Percentiles rank a stretch among this genome's conserved stretches.
Conservation (phyloP, 1,140 invertebrate genomes). For the Drosophila miranda region DNA sequence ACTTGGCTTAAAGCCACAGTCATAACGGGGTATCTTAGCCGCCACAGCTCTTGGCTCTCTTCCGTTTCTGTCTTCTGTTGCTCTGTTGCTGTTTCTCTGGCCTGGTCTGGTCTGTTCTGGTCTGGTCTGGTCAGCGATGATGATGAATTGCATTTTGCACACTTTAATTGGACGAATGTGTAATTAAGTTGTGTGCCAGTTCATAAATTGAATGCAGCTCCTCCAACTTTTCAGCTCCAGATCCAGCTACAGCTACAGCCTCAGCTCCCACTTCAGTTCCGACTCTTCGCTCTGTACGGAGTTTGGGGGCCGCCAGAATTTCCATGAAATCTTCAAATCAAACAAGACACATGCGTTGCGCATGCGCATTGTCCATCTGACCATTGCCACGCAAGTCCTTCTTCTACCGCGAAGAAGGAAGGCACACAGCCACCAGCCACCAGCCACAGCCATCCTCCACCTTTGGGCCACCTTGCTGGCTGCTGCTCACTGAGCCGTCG, state of each 20-base stretch:
- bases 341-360: slow-evolving; percentile 78
- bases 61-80: background rate
- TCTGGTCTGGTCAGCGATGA: slow-evolving; percentile 32
- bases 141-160: slow-evolving; percentile 80
- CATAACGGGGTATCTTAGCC: slow-evolving; percentile 56
- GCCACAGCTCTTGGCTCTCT: background rate
- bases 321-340: slow-evolving; percentile 75
- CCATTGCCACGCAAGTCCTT: slow-evolving; percentile 46
- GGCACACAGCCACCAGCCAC: too few species aligned
- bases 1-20: slow-evolving; percentile 48
- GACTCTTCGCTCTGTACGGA: slow-evolving; percentile 3
- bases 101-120: background rate
- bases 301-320: slow-evolving; percentile 30
- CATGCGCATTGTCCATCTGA: slow-evolving; percentile 61
- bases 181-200: slow-evolving; percentile 75
- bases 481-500: slow-evolving; percentile 42
- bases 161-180: slow-evolving; percentile 79
- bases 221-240: background rate
- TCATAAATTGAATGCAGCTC: slow-evolving; percentile 55
- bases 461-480: slow-evolving; percentile 41
- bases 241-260: slow-evolving; percentile 12
- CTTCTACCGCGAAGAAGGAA: background rate
- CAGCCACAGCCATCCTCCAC: too few species aligned
- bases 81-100: background rate
- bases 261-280: background rate